Evolutionary conservation across 2,888 invertebrate species (phyloP).

Genomic region (Emmelina monodactyla): DNA sequence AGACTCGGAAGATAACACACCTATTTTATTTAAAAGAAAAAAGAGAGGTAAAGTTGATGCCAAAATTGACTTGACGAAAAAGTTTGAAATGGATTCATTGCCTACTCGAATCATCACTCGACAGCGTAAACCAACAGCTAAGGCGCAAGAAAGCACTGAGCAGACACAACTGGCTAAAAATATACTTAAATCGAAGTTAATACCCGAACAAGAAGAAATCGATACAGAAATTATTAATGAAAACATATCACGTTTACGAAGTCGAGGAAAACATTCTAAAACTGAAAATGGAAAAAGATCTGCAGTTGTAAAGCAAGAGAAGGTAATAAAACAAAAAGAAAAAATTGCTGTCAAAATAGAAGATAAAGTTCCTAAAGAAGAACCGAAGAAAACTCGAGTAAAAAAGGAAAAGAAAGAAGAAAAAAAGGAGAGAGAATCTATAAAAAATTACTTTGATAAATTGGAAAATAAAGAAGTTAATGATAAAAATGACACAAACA

Average conservation of each 20-base stretch:
- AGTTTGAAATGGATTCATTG: constrained; percentile 28
- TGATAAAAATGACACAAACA: no score
- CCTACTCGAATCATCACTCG: constrained; percentile 41
- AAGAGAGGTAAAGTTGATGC: constrained; percentile 21
- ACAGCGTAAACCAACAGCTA: constrained; percentile 39
- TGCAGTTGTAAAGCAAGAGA: no score
- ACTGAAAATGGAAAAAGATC: constrained; percentile 9
- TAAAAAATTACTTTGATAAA: no score
- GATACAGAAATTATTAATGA: constrained; percentile 36
- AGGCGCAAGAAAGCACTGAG: constrained; percentile 21
- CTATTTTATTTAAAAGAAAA: constrained; percentile 29
- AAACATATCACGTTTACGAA: constrained; percentile 38
- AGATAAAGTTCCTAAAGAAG: no score
- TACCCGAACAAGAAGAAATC: constrained; percentile 33
- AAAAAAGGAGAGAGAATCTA: no score
- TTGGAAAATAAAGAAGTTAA: no score
- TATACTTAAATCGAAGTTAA: constrained; percentile 29
- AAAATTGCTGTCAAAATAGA: no score
- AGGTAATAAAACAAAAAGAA: no score
- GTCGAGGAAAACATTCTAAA: constrained; percentile 14
- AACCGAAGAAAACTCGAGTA: no score
- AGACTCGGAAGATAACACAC: constrained; percentile 29
- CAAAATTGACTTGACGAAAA: constrained; percentile 35
- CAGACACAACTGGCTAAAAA: constrained; percentile 18
- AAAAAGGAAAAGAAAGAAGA: no score